phyloP scores from a whole-genome alignment of 2,888 invertebrate genomes.

The Tanytarsus gracilentus region DNA sequence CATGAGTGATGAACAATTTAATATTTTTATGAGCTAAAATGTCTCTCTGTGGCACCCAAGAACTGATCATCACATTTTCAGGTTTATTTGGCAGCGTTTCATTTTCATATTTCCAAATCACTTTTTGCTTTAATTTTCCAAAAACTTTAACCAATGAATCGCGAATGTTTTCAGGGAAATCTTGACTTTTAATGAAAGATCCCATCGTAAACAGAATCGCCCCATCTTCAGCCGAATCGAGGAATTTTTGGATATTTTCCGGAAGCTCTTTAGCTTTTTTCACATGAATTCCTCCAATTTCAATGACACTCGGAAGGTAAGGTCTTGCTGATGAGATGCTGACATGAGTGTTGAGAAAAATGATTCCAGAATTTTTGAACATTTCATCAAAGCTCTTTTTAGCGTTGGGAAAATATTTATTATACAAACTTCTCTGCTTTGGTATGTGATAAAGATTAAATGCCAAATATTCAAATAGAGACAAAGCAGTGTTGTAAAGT shows the following conservation, averaged over 20 bases:
- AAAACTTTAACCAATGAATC: conserved; percentile 14
- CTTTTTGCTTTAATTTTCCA: conserved; percentile 25
- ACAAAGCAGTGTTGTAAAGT: conserved; percentile 32
- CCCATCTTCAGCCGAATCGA: conserved; percentile 37
- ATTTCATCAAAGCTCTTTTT: conserved; percentile 14
- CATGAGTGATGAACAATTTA: conserved; percentile 47
- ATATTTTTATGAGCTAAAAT: conserved; percentile 44
- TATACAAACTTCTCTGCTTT: conserved; percentile 27
- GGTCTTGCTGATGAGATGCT: conserved; percentile 27
- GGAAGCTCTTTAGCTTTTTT: background rate
- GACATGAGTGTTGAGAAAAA: conserved; percentile 29
- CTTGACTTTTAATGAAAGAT: conserved; percentile 18
- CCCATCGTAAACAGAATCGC: conserved; percentile 39
- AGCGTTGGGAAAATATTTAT: conserved; percentile 9
- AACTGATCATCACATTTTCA: conserved; percentile 37
- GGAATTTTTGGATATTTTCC: conserved; percentile 34
- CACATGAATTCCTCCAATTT: conserved; percentile 29
- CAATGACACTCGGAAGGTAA: conserved; percentile 30
- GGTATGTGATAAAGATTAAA: conserved; percentile 28
- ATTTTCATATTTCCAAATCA: conserved; percentile 32
- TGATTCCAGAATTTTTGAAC: conserved; percentile 18
- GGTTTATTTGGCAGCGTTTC: conserved; percentile 24
- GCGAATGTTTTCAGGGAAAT: conserved; percentile 8
- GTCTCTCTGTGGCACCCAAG: conserved; percentile 42
- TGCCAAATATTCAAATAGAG: conserved; percentile 16